These are phyloP conservation scores for Xanthia togata DNA, from an alignment of 2,888 invertebrate genomes.

Conservation along the genomic window DNA sequence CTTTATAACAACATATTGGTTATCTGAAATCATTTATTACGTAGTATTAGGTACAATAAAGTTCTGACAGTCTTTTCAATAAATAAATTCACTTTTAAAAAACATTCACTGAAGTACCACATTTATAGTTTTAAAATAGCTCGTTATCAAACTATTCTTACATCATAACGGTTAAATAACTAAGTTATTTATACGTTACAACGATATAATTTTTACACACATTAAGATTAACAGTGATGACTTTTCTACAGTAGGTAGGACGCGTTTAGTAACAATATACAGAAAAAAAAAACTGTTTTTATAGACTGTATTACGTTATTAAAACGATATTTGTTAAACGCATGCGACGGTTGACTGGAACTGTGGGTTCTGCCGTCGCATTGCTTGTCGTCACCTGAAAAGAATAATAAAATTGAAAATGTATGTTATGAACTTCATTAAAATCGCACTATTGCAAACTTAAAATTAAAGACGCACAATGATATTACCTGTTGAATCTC, in stretches of 20 bases:
- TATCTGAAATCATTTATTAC: slow-evolving; percentile 62
- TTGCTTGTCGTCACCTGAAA: slow-evolving; percentile 86
- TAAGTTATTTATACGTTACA: slow-evolving; percentile 59
- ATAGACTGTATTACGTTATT: slow-evolving; percentile 38
- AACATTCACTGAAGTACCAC: slow-evolving; percentile 64
- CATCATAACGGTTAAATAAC: slow-evolving; percentile 54
- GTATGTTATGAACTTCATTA: neutral
- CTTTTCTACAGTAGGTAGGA: slow-evolving; percentile 59
- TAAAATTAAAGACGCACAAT: neutral
- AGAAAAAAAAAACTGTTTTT: slow-evolving; percentile 43
- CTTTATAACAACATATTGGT: slow-evolving; percentile 61
- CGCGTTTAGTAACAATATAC: slow-evolving; percentile 60
- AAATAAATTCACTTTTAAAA: slow-evolving; percentile 71
- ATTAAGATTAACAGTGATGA: slow-evolving; percentile 39
- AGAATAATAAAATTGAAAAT: slow-evolving; percentile 9
- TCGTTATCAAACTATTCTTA: slow-evolving; percentile 41
- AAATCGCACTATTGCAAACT: neutral
- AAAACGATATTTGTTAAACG: slow-evolving; percentile 73
- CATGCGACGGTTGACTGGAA: slow-evolving; percentile 88
- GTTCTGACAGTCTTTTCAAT: slow-evolving; percentile 77
- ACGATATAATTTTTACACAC: slow-evolving; percentile 46
- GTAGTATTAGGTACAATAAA: slow-evolving; percentile 67
- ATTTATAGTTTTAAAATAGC: slow-evolving; percentile 53
- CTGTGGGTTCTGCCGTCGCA: slow-evolving; percentile 87
- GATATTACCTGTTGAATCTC: slow-evolving; percentile 8